These are phyloP conservation scores for Tachina fera DNA, from an alignment of 2,888 invertebrate species.

Conservation along the genomic window DNA sequence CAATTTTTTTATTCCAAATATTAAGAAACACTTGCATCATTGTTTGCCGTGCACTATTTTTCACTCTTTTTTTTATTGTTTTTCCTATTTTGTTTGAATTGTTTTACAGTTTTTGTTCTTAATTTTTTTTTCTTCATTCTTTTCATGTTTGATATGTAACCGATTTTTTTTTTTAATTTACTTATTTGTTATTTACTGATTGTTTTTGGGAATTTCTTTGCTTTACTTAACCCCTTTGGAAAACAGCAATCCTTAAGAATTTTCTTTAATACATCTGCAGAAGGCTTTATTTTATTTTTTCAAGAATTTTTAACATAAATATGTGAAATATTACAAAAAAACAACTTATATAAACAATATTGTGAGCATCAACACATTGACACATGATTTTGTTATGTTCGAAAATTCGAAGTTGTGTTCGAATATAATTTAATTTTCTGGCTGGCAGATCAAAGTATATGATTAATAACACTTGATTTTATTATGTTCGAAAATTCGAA, in stretches of 20 bases:
- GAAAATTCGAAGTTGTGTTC: too few relatives aligned
- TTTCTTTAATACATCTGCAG: not conserved
- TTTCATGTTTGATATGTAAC: conserved; percentile 58
- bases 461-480: too few relatives aligned
- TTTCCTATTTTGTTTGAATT: conserved; percentile 34
- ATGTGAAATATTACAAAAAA: too few relatives aligned
- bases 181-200: conserved; percentile 57
- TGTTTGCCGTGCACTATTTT: conserved; percentile 62
- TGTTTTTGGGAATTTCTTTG: conserved; percentile 8
- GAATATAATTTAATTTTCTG: too few relatives aligned
- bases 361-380: too few relatives aligned
- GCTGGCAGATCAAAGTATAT: too few relatives aligned
- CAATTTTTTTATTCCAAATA: conserved; percentile 16
- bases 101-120: conserved; percentile 33
- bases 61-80: conserved; percentile 43
- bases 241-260: not conserved
- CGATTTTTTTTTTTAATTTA: conserved; percentile 48
- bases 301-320: not conserved
- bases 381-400: too few relatives aligned
- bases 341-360: too few relatives aligned
- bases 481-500: too few relatives aligned
- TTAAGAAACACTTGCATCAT: conserved; percentile 63
- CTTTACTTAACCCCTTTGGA: conserved; percentile 43
- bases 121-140: not conserved
- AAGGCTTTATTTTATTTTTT: not conserved